Evolutionary conservation across 2,888 invertebrate genomes (phyloP), one percentile per base, ranked within the genome.

Genomic region (Acrobasis repandana): DNA sequence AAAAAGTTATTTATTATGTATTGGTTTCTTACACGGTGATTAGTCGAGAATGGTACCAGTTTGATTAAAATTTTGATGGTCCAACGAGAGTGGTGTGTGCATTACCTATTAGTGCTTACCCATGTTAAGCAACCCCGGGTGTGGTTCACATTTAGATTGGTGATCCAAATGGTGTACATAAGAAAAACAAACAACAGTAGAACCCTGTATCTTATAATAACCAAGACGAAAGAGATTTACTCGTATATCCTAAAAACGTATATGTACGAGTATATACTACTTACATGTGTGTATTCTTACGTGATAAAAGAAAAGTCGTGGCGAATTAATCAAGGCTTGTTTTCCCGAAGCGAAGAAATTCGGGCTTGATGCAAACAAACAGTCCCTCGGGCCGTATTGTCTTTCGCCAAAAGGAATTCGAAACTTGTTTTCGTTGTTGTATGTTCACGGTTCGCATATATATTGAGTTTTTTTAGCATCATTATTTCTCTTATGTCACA

Each of bases 321-420:
- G 72, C 71, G 79, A 80, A 84, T 85, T 82, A 82, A 86, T 86
- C 79, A 82, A 75, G 74, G 73, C 75, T 83, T 82, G 82, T 82
- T 82, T 83, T 79, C 75, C 71, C 71, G 67, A 67, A 69, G 76
- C 64, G 65, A 70, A 73, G 70, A 67, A 76, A 77, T 81, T 79
- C 70, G 67, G 66, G 73, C 69, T 71, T 72, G 69, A 74, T 75
- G 76, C 72, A 79, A 81, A 78, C 77, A 85, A 85, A 79, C 79
- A 75, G 68, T 70, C 77, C 71, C 75, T 63, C 50, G 76, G 71
- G 77, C 58, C 67, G 72, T 73, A 80, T 85, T 79, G 77, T 73
- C 70, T 80, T 79, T 76, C 71, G 68, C 66, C 71, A 65, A 72
- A 74, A 73, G 74, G 71, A 76, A 76, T 72, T 73, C 68, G 72